Conservation (phyloP, 2,113 vertebrate genomes). For the Xenopus borealis region DNA sequence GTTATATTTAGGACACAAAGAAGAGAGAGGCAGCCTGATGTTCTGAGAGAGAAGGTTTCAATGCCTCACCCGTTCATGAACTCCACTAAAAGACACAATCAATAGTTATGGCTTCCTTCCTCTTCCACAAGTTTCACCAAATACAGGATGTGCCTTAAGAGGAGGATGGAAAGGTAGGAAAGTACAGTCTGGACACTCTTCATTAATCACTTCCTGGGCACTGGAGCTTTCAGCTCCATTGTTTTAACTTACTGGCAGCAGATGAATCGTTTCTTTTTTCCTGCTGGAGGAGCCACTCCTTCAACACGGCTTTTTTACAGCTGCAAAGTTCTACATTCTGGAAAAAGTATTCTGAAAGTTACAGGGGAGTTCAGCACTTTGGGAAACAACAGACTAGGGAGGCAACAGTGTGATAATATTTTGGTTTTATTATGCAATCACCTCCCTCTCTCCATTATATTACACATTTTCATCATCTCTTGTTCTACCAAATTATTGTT, state of each 20-base stretch:
- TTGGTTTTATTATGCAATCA: no score
- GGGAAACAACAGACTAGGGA: no score
- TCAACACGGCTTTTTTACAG: neutral
- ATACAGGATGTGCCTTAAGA: constrained; percentile 13
- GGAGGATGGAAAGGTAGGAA: constrained; percentile 19
- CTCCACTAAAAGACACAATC: constrained; percentile 30
- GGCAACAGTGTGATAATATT: no score
- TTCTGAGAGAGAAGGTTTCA: constrained; percentile 6
- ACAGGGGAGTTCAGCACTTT: no score
- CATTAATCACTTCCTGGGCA: constrained; percentile 37
- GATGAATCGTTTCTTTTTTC: constrained; percentile 19
- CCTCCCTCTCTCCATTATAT: no score
- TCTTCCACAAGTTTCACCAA: constrained; percentile 11
- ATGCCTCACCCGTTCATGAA: constrained; percentile 28
- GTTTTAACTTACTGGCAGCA: constrained; percentile 37
- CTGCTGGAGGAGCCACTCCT: constrained; percentile 9
- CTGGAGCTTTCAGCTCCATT: constrained; percentile 22
- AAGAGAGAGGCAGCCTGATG: constrained; percentile 23
- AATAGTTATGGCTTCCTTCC: constrained; percentile 35
- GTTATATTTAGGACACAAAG: constrained; percentile 39
- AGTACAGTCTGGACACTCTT: constrained; percentile 33
- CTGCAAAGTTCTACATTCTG: neutral
- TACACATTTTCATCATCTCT: no score
- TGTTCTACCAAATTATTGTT: no score
- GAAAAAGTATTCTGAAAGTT: neutral